These are phyloP conservation scores for Clangula hyemalis DNA, from an alignment of 2,797 vertebrate genomes.

Conservation along the genomic window DNA sequence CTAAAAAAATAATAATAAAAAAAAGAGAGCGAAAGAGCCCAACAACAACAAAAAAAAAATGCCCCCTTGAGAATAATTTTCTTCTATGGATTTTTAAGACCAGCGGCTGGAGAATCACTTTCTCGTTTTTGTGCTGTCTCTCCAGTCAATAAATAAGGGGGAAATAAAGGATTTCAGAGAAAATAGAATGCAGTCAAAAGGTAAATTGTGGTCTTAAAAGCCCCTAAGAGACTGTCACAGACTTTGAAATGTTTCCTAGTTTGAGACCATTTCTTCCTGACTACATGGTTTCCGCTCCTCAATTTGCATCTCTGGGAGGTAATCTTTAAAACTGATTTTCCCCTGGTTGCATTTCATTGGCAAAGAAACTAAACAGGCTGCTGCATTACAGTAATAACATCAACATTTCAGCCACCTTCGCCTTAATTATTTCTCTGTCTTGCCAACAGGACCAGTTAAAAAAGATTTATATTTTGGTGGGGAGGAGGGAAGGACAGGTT, in stretches of 20 bases:
- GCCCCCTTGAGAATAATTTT: conserved; percentile 64
- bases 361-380: conserved; percentile 73
- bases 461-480: conserved; percentile 67
- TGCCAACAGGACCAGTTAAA: conserved; percentile 73
- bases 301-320: conserved; percentile 70
- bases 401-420: conserved; percentile 69
- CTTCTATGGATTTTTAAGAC: conserved; percentile 76
- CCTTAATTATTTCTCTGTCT: conserved; percentile 79
- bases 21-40: not conserved
- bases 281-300: conserved; percentile 42
- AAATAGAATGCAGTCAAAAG: conserved; percentile 79
- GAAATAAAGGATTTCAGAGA: conserved; percentile 80
- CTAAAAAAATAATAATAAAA: not conserved
- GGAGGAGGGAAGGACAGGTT: not conserved
- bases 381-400: conserved; percentile 71
- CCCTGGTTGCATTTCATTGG: conserved; percentile 70
- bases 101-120: conserved; percentile 65
- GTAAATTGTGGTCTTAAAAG: conserved; percentile 80
- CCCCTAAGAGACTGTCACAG: conserved; percentile 72
- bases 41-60: not conserved
- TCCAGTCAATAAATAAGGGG: conserved; percentile 81
- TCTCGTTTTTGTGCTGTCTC: conserved; percentile 59
- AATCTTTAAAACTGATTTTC: conserved; percentile 78
- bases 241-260: conserved; percentile 68
- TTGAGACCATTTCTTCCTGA: conserved; percentile 55